Evolutionary conservation across 2,113 vertebrate genomes (phyloP), one percentile per base, ranked within the genome.

Genomic region (Anthoscopus minutus): DNA sequence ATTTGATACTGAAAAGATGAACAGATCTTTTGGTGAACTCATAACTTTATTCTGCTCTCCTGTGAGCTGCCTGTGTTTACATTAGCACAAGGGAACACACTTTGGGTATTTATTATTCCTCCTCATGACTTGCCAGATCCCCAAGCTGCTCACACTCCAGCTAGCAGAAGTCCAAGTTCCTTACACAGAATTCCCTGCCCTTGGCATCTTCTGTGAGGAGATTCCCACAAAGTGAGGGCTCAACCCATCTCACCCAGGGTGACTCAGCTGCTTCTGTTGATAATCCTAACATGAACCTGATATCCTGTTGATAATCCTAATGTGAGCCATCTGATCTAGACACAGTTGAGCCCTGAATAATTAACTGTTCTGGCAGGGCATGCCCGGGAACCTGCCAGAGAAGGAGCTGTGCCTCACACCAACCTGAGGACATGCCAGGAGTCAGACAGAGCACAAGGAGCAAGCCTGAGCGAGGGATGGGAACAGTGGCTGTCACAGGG

Each of bases 81-180:
- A 17, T 40, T 28, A 45, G 61, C 57, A 21, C 10, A 0, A 3
- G 10, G 48, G 53, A 80, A 19, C 2, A 1, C 1, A 0, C 21
- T 48, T 58, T 50, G 44, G 57, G 7, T n/a, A 30, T 70, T 88
- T 88, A 22, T 79, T 66, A 67, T 76, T 74, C 71, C 66, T 62
- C 66, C 76, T 71, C 13, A 16, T 13, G 53, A 54, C 24, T 13
- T 72, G 76, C 62, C 71, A 90, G 70, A n/a, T 79, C 33, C 44
- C 42, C 66, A 12, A 17, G 38, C 71, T 58, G 15, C 60, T 69
- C 44, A 2, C 73, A 7, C 48, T 66, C 61, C 70, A 62, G 61
- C 9, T 66, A 85, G 66, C 6, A 1, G 56, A 81, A 90, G 17
- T 37, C 61, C 35, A 2, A 23, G 51, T 76, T 62, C 51, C 80